A percentile compares a stretch with the other conserved stretches of the same genome.
Evolutionary conservation across 2,113 vertebrate genomes (phyloP).

Genomic region (Syngnathoides biaculeatus): DNA sequence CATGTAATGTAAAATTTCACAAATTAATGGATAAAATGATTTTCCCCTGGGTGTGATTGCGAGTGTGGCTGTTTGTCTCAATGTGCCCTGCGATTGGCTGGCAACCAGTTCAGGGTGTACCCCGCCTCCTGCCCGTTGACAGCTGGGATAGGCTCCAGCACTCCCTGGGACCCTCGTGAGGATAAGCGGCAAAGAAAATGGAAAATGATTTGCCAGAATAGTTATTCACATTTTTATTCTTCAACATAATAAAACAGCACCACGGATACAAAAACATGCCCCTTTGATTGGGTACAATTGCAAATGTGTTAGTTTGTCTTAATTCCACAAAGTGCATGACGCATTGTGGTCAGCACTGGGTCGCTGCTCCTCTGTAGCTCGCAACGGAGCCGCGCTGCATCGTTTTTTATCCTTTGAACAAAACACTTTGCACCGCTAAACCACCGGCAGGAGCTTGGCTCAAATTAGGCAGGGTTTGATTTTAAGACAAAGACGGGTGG

Average conservation of each 20-base stretch:
- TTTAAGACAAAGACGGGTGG: slow-evolving; percentile 9
- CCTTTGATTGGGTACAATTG: slow-evolving; percentile 58
- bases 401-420: background rate
- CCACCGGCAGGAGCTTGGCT: slow-evolving; percentile 26
- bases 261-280: slow-evolving; percentile 66
- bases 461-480: slow-evolving; percentile 28
- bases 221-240: slow-evolving; percentile 70
- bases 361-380: background rate
- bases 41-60: too few relatives aligned
- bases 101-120: too few relatives aligned
- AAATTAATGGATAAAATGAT: background rate
- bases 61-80: too few relatives aligned
- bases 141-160: too few relatives aligned
- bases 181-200: too few relatives aligned
- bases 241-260: slow-evolving; percentile 69
- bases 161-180: too few relatives aligned
- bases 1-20: background rate
- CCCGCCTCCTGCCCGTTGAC: too few relatives aligned
- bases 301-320: slow-evolving; percentile 49
- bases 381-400: background rate
- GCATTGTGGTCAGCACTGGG: slow-evolving; percentile 35
- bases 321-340: slow-evolving; percentile 46
- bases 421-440: background rate
- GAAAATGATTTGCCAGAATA: background rate
- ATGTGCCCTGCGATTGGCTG: too few relatives aligned